Conservation (phyloP, 2,797 vertebrate genomes). For the Neosilurus hyrtlii region DNA sequence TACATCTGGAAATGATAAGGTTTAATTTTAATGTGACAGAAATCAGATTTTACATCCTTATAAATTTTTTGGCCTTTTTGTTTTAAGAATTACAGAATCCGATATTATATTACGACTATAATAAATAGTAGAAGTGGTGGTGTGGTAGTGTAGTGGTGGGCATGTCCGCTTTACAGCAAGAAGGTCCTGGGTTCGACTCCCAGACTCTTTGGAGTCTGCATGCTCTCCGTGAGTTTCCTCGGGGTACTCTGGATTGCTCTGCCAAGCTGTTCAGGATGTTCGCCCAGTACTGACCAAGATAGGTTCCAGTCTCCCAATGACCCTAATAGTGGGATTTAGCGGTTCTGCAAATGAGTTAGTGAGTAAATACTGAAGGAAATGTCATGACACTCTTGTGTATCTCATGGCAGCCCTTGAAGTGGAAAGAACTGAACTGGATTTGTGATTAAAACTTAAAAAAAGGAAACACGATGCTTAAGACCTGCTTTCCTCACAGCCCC, state of each 20-base stretch:
- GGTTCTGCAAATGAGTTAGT: no score
- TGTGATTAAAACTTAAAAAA: conserved; percentile 61
- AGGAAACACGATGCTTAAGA: conserved; percentile 67
- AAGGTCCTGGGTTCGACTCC: no score
- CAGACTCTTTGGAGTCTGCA: no score
- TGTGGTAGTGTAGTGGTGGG: no score
- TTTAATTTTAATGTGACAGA: neutral
- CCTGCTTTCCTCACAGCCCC: conserved; percentile 59
- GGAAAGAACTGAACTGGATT: conserved; percentile 55
- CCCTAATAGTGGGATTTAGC: no score
- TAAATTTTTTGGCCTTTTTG: neutral
- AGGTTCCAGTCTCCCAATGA: no score
- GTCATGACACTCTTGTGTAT: neutral
- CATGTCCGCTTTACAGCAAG: no score
- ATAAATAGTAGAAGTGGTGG: no score
- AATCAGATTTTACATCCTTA: neutral
- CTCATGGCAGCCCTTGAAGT: conserved; percentile 17
- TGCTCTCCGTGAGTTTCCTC: no score
- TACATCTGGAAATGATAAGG: conserved; percentile 13
- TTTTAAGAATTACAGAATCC: neutral
- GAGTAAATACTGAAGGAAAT: neutral
- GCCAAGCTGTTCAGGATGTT: no score
- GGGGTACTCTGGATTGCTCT: no score
- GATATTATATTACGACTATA: neutral
- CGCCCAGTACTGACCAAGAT: no score